A percentile compares a stretch with the other conserved stretches of the same genome.
These are phyloP conservation scores for Agonopterix heracliana DNA, from an alignment of 2,888 invertebrate species.

Conservation along the genomic window DNA sequence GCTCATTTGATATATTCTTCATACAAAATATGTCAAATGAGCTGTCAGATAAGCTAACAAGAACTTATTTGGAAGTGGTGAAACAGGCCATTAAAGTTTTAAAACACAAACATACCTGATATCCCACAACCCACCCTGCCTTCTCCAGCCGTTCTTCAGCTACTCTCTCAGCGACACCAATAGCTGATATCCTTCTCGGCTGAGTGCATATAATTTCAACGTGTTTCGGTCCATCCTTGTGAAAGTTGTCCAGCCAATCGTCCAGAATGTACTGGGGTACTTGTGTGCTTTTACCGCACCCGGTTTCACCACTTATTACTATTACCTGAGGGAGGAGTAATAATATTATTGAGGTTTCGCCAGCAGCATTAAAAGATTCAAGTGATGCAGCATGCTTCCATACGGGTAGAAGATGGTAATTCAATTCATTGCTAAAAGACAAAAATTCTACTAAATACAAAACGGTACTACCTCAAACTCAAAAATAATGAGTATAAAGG, in stretches of 20 bases:
- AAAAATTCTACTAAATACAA: no score
- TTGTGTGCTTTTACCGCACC: constrained; percentile 90
- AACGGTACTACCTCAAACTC: no score
- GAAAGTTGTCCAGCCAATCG: constrained; percentile 82
- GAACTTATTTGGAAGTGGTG: no score
- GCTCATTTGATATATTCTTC: no score
- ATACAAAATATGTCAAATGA: no score
- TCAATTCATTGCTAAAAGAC: no score
- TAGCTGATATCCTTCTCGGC: constrained; percentile 92
- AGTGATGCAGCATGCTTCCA: no score
- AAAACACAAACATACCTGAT: constrained; percentile 73
- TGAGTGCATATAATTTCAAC: constrained; percentile 95
- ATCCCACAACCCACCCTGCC: constrained; percentile 84
- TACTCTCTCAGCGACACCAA: constrained; percentile 94
- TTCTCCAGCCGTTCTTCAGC: constrained; percentile 89
- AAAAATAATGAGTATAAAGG: no score
- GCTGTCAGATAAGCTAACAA: no score
- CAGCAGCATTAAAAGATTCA: no score
- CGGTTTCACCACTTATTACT: constrained; percentile 89
- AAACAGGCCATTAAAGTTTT: neutral
- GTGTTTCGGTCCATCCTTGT: constrained; percentile 73
- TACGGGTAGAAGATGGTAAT: no score
- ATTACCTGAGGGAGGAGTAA: constrained; percentile 63
- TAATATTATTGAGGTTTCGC: neutral
- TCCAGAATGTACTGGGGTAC: constrained; percentile 97